These are phyloP conservation scores for Amphiprion clarkii DNA, from an alignment of 2,797 vertebrate genomes.

Conservation along the genomic window DNA sequence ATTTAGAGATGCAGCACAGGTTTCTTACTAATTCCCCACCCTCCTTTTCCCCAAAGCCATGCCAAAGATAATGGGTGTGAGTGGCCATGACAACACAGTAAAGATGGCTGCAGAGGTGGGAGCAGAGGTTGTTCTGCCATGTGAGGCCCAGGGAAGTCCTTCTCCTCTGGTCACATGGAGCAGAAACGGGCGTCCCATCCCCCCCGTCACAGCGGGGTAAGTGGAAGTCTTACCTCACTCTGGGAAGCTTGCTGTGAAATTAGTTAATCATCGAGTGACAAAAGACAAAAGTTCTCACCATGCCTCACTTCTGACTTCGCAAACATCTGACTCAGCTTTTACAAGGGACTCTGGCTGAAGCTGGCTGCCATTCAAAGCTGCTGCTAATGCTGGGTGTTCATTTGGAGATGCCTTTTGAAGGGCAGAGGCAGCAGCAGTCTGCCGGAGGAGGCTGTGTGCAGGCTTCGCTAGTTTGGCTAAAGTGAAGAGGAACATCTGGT, in stretches of 20 bases:
- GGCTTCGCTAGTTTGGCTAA: constrained; percentile 37
- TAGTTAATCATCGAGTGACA: constrained; percentile 26
- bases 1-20: neutral
- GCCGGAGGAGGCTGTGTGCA: constrained; percentile 42
- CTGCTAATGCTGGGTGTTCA: constrained; percentile 44
- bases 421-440: constrained; percentile 37
- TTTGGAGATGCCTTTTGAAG: constrained; percentile 59
- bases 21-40: constrained; percentile 25
- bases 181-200: constrained; percentile 85
- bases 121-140: constrained; percentile 89
- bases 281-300: constrained; percentile 30
- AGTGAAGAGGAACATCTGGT: constrained; percentile 75
- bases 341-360: constrained; percentile 40
- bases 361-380: constrained; percentile 39
- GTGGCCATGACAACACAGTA: constrained; percentile 61
- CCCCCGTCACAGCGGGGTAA: constrained; percentile 86
- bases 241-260: constrained; percentile 35
- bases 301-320: constrained; percentile 30
- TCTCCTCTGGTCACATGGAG: constrained; percentile 90
- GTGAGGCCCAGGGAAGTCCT: constrained; percentile 89
- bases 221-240: constrained; percentile 45
- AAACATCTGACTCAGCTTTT: constrained; percentile 48
- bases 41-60: constrained; percentile 77
- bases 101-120: constrained; percentile 85
- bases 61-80: constrained; percentile 86